Conservation (phyloP, 2,888 invertebrate genomes). For the Hetaerina titia region DNA sequence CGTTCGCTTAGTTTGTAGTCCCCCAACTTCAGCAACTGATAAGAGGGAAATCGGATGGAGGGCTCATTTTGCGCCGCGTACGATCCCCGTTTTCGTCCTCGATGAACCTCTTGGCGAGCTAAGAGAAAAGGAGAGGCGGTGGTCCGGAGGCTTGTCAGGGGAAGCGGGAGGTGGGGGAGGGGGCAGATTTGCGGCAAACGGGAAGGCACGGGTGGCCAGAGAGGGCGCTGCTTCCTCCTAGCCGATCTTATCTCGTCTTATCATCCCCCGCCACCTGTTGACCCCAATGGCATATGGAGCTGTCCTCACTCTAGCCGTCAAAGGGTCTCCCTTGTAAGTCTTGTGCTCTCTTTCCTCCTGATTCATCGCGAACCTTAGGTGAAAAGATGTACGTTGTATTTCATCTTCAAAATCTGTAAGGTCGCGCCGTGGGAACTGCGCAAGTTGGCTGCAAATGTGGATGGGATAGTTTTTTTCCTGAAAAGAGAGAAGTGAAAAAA, state of each 20-base stretch:
- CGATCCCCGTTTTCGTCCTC: background rate
- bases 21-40: background rate
- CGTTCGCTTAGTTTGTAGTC: background rate
- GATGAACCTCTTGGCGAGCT: background rate
- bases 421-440: background rate
- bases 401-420: background rate
- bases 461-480: background rate
- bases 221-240: conserved; percentile 14
- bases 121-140: background rate
- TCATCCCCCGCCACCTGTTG: conserved; percentile 58
- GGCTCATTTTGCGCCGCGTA: background rate
- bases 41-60: background rate
- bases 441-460: background rate
- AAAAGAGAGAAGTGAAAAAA: background rate
- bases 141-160: background rate
- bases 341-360: conserved; percentile 8
- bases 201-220: background rate
- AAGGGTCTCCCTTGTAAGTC: conserved; percentile 34
- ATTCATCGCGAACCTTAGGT: background rate
- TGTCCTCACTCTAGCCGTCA: conserved; percentile 24
- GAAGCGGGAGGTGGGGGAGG: background rate
- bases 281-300: conserved; percentile 53
- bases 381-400: background rate
- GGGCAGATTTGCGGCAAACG: too few species aligned
- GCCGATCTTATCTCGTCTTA: conserved; percentile 53